Conservation (phyloP, 2,888 invertebrate species). For the Xestia sexstrigata region DNA sequence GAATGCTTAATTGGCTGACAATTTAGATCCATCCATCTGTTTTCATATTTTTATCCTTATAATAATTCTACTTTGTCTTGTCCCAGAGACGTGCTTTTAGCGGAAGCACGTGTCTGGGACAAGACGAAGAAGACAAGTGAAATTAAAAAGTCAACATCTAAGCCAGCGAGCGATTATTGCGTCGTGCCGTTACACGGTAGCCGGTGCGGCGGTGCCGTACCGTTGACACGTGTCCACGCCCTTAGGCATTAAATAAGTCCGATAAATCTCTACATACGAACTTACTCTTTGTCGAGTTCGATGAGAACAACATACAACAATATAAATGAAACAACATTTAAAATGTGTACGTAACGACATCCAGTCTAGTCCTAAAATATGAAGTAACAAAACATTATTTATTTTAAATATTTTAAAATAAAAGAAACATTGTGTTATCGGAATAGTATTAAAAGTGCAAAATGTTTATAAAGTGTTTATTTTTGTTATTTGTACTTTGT, state of each 20-base stretch:
- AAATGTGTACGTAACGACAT: conserved; percentile 66
- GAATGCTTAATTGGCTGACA: too few relatives aligned
- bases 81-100: conserved; percentile 25
- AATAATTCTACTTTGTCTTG: conserved; percentile 21
- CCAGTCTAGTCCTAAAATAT: conserved; percentile 70
- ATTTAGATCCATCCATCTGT: conserved; percentile 11
- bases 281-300: conserved; percentile 61
- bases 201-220: too few relatives aligned
- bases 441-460: conserved; percentile 61
- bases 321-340: conserved; percentile 63
- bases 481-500: conserved; percentile 75
- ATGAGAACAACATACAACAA: conserved; percentile 37
- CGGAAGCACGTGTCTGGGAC: too few relatives aligned
- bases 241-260: conserved; percentile 19
- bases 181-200: too few relatives aligned
- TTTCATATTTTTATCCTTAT: conserved; percentile 20
- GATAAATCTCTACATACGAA: conserved; percentile 5
- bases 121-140: too few relatives aligned
- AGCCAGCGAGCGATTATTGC: too few relatives aligned
- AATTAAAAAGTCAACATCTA: conserved; percentile 6
- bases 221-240: too few relatives aligned
- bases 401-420: conserved; percentile 53
- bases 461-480: conserved; percentile 79
- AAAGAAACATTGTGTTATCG: conserved; percentile 46
- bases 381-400: conserved; percentile 65